These are phyloP conservation scores for Parnassius mnemosyne DNA, from an alignment of 2,888 invertebrate genomes.

Conservation along the genomic window DNA sequence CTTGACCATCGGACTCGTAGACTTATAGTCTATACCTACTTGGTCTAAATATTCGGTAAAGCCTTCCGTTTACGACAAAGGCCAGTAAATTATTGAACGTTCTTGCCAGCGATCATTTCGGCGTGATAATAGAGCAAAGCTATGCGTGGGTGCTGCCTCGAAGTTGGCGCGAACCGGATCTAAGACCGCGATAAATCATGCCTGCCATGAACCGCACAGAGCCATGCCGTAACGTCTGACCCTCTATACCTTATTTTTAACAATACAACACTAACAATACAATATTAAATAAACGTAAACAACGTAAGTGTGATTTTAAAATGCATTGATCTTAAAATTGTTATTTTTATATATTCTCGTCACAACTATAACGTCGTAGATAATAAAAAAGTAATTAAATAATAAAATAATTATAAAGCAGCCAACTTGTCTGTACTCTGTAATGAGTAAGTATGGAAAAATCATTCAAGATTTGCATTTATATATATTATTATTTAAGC, in stretches of 20 bases:
- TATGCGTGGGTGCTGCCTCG: slow-evolving; percentile 64
- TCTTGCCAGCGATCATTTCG: slow-evolving; percentile 63
- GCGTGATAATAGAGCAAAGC: slow-evolving; percentile 67
- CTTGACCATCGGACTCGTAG: slow-evolving; percentile 19
- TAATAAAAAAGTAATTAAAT: no score
- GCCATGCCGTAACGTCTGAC: slow-evolving; percentile 32
- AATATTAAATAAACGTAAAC: no score
- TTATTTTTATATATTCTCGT: no score
- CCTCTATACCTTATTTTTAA: slow-evolving; percentile 13
- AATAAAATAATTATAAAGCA: no score
- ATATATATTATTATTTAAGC: no score
- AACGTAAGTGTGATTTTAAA: no score
- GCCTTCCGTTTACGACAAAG: slow-evolving; percentile 39
- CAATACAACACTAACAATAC: no score
- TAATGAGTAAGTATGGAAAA: no score
- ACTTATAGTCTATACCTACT: slow-evolving; percentile 17
- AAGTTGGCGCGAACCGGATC: slow-evolving; percentile 68
- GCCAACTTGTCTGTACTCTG: no score
- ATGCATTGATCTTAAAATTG: no score
- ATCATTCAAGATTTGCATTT: no score
- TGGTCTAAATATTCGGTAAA: slow-evolving; percentile 8
- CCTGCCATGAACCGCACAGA: slow-evolving; percentile 47
- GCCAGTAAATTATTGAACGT: slow-evolving; percentile 45
- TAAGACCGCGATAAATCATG: slow-evolving; percentile 69
- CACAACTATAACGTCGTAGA: no score